Base-by-base conservation (phyloP, 1,140 invertebrate genomes). In the Aplysia californica region DNA sequence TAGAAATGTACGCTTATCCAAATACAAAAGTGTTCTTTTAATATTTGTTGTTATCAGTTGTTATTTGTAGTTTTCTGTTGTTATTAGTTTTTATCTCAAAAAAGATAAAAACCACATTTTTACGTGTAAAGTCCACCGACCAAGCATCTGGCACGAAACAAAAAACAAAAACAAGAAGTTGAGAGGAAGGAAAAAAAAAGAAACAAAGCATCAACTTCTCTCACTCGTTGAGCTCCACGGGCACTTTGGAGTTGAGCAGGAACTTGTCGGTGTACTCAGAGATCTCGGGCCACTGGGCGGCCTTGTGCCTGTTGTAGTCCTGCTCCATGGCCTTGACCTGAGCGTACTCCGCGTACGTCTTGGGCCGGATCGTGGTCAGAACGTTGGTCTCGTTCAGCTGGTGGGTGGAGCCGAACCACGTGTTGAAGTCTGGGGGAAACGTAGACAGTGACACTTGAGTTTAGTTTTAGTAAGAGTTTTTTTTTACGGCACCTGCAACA, bases 211-310 rank as follows among this genome's bases (percentile, higher is more conserved):
- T 61, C 26, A 61, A 26, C 18, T 21, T 29, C 31, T 66, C 36
- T 39, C 58, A 84, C 84, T 84, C 79, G 87, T 85, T 75, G 79
- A 86, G 71, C 18, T 79, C 76, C 26, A 83, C 82, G 29, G 78
- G 58, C 38, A 74, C 59, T 76, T 78, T 81, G 4, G 81, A 79
- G 64, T 80, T 71, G 26, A 87, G 23, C 10, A 79, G 58, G 76
- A 78, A 87, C 75, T 80, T 82, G 76, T 87, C 86, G 2, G 85
- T 86, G 73, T 89, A 88, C 77, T 88, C 88, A 10, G 85, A 85
- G 41, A 85, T 83, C 21, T 82, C 67, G 23, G 88, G 87, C 77
- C 80, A 89, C 78, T 85, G 79, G 1, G 72, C 41, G 3, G 58
- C 61, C 41, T 5, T 10, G 39, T 75, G 58, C 23, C 23, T 41